Percentiles rank a stretch among this genome's conserved stretches.
These are phyloP conservation scores for Megalops cyprinoides DNA, from an alignment of 2,797 vertebrate species.

Conservation along the genomic window DNA sequence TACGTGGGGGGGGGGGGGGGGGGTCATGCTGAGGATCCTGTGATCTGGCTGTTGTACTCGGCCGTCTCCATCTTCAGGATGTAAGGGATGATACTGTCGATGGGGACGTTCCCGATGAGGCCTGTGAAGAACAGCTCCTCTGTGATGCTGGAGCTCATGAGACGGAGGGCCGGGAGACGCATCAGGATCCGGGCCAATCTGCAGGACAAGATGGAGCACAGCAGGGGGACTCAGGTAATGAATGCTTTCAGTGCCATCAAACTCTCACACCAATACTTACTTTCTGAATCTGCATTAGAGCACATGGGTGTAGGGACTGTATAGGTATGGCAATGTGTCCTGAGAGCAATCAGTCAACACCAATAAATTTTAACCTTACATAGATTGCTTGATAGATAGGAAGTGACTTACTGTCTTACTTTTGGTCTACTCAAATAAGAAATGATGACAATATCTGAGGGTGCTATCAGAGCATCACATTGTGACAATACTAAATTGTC, in stretches of 20 bases:
- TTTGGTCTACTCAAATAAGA: no score
- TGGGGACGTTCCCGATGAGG: conserved; percentile 95
- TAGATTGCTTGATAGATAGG: no score
- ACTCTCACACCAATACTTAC: background rate
- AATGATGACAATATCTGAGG: no score
- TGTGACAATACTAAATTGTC: background rate
- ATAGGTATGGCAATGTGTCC: background rate
- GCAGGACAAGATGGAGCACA: conserved; percentile 51
- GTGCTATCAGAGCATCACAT: background rate
- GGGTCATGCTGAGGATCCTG: conserved; percentile 78
- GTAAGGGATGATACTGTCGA: conserved; percentile 99
- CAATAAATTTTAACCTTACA: no score
- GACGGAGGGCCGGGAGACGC: conserved; percentile 90
- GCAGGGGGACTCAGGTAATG: background rate
- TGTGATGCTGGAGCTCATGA: conserved; percentile 96
- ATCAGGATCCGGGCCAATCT: conserved; percentile 94
- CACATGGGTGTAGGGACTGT: background rate
- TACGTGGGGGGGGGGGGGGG: background rate
- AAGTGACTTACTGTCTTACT: no score
- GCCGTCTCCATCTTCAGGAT: conserved; percentile 99
- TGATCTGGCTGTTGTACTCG: conserved; percentile 95
- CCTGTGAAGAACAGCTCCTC: conserved; percentile 99
- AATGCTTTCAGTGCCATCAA: background rate
- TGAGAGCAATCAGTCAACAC: background rate
- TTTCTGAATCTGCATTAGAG: background rate